Evolutionary conservation across 2,113 vertebrate genomes (phyloP).

Genomic region (Menura novaehollandiae): DNA sequence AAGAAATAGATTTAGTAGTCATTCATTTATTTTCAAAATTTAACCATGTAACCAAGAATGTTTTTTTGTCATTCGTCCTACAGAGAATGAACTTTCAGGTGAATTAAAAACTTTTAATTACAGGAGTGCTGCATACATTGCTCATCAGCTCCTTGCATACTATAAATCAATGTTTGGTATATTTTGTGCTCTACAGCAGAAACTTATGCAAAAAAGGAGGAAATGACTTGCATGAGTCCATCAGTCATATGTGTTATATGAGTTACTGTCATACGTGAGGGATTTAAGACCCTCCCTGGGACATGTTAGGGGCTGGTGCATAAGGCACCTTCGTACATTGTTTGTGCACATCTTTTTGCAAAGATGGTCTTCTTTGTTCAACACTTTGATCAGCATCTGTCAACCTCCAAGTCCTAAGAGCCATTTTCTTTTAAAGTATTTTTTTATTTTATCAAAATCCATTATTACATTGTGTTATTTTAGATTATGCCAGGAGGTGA

Average conservation of each 20-base stretch:
- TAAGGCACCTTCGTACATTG: background rate
- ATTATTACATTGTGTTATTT: background rate
- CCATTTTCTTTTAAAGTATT: background rate
- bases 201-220: background rate
- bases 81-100: background rate
- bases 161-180: background rate
- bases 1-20: background rate
- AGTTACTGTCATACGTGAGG: background rate
- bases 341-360: background rate
- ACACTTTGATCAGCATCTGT: background rate
- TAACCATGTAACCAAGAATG: background rate
- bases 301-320: background rate
- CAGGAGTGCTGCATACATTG: background rate
- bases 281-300: background rate
- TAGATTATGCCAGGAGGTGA: background rate
- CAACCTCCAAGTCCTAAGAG: background rate
- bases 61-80: background rate
- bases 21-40: background rate
- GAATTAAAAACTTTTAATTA: background rate
- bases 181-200: background rate
- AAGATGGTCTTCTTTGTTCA: background rate
- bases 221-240: background rate
- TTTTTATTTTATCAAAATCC: background rate
- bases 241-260: background rate
- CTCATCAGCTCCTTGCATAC: background rate